Conservation (phyloP, 2,113 vertebrate genomes). For the Clarias magur region DNA sequence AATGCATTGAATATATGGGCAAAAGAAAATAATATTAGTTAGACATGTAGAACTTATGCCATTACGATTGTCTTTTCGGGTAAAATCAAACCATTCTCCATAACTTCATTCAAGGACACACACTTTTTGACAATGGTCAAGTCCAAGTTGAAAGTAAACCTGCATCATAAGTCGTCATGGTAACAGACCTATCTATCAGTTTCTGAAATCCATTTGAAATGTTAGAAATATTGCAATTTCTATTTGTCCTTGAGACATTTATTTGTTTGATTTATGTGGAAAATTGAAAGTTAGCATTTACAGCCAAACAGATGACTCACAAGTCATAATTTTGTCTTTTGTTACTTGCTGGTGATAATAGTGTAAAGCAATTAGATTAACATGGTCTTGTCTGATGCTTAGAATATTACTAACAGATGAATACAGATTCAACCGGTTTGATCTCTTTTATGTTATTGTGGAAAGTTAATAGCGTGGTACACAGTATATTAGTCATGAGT, state of each 20-base stretch:
- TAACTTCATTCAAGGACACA: not conserved
- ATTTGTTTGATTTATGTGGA: not conserved
- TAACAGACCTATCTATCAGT: not conserved
- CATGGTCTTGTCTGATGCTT: not conserved
- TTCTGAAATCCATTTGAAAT: not conserved
- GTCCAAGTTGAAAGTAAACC: not conserved
- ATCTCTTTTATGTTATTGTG: not conserved
- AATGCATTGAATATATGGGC: not conserved
- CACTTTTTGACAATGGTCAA: not conserved
- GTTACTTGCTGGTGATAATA: not conserved
- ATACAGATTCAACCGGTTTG: not conserved
- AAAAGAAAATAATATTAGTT: not conserved
- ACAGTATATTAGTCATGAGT: constrained; percentile 11
- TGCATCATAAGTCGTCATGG: not conserved
- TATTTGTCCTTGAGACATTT: not conserved
- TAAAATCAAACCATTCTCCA: not conserved
- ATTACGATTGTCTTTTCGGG: not conserved
- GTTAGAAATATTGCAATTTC: not conserved
- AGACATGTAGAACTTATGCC: not conserved
- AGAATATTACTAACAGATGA: constrained; percentile 14
- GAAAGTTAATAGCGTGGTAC: not conserved
- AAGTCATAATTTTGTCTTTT: not conserved
- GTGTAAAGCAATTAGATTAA: not conserved
- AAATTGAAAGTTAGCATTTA: not conserved
- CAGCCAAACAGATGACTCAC: not conserved